Evolutionary conservation across 2,888 invertebrate genomes (phyloP).

Genomic region (Ecliptopera silaceata): DNA sequence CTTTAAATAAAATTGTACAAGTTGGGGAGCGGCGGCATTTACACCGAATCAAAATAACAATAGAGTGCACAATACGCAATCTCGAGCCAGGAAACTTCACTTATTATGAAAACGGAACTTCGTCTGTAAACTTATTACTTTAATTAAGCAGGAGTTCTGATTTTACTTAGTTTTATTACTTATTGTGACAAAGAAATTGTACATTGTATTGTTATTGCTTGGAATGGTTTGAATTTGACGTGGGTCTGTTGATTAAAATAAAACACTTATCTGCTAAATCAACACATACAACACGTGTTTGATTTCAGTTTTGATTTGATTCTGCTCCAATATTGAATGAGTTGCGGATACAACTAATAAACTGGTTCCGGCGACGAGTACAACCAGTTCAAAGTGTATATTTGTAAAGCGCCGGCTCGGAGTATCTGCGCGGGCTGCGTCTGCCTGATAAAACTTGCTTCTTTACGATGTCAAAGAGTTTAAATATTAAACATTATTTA

Average conservation of each 20-base stretch:
- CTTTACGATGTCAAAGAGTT: background rate
- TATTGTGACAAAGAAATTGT: background rate
- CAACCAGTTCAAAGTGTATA: slow-evolving; percentile 60
- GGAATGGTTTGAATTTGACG: too few species aligned
- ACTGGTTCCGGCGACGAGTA: slow-evolving; percentile 42
- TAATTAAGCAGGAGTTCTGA: background rate
- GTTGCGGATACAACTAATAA: slow-evolving; percentile 29
- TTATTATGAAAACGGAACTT: background rate
- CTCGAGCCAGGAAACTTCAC: background rate
- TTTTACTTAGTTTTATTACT: too few species aligned
- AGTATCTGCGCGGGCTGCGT: slow-evolving; percentile 48
- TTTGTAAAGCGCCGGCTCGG: slow-evolving; percentile 48
- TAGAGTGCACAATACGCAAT: slow-evolving; percentile 1
- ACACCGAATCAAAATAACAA: slow-evolving; percentile 6
- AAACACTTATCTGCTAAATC: too few species aligned
- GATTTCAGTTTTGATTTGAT: too few species aligned
- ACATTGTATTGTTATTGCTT: too few species aligned
- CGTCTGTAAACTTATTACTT: background rate
- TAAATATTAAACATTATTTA: too few species aligned
- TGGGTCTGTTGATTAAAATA: too few species aligned
- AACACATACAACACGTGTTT: too few species aligned
- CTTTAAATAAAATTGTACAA: slow-evolving; percentile 44
- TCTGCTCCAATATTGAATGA: background rate
- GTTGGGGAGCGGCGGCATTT: slow-evolving; percentile 21
- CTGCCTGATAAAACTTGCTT: slow-evolving; percentile 46